A percentile compares a stretch with the other conserved stretches of the same genome.
phyloP scores from a whole-genome alignment of 2,113 vertebrate genomes.

The Apteryx owenii region DNA sequence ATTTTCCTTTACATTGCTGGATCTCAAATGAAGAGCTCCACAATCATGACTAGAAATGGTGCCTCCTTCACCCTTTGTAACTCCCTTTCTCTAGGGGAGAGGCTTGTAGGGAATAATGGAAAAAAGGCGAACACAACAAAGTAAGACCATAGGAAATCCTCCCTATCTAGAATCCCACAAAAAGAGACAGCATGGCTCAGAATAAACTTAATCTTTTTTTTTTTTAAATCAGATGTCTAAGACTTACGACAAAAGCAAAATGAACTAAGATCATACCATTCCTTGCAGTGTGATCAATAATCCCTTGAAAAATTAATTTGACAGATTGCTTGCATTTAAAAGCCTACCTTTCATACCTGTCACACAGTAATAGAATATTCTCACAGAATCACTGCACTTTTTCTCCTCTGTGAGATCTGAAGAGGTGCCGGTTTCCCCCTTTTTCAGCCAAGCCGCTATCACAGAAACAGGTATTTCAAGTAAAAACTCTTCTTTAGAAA shows the following conservation, averaged over 20 bases:
- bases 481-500: neutral
- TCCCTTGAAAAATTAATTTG: neutral
- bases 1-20: neutral
- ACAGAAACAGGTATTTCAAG: neutral
- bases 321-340: constrained; percentile 5
- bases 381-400: neutral
- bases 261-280: neutral
- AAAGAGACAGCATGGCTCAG: neutral
- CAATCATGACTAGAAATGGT: neutral
- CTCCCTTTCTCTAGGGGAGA: neutral
- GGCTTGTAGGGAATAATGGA: neutral
- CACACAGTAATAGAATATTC: neutral
- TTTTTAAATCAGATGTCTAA: neutral
- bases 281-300: constrained; percentile 7
- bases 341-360: neutral
- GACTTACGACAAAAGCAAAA: neutral
- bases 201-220: neutral
- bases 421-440: neutral
- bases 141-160: neutral
- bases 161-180: neutral
- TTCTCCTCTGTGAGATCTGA: neutral
- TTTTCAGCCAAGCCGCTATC: neutral
- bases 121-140: neutral
- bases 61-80: neutral
- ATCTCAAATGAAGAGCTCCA: neutral